Conservation (phyloP, 2,113 vertebrate species). For the Pseudolaguvia tuberculata region DNA sequence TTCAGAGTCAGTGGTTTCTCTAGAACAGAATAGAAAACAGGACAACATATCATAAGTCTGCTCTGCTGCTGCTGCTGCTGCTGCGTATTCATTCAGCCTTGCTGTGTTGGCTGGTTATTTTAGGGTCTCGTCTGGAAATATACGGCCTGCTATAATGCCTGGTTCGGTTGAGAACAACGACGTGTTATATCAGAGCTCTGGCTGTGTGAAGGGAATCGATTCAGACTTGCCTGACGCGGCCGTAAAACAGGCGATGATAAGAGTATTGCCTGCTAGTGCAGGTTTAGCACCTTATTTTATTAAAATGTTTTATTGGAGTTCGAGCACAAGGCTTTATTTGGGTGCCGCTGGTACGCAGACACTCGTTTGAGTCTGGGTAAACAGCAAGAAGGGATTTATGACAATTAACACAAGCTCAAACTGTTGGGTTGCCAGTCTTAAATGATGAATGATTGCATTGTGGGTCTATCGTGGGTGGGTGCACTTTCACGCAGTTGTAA, state of each 20-base stretch:
- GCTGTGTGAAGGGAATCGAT: conserved; percentile 29
- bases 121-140: conserved; percentile 45
- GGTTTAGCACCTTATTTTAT: conserved; percentile 31
- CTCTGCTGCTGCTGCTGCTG: not conserved
- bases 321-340: conserved; percentile 32
- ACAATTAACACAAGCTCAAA: conserved; percentile 39
- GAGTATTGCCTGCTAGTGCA: conserved; percentile 8
- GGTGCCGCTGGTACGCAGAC: conserved; percentile 30
- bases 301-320: conserved; percentile 35
- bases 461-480: not conserved
- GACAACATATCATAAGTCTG: not conserved
- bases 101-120: conserved; percentile 28
- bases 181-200: conserved; percentile 42
- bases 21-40: not conserved
- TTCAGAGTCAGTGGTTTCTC: no score
- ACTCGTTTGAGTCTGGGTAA: conserved; percentile 22
- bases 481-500: not conserved
- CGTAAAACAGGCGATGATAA: conserved; percentile 50
- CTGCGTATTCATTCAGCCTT: not conserved
- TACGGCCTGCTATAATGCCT: conserved; percentile 38
- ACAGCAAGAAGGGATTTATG: conserved; percentile 8
- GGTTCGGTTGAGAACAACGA: conserved; percentile 45
- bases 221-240: conserved; percentile 29
- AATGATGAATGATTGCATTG: conserved; percentile 23
- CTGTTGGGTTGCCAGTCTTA: conserved; percentile 27